Evolutionary conservation across 1,140 invertebrate species (phyloP), one percentile per base, ranked within the genome.

Genomic region (Calliopsis andreniformis): DNA sequence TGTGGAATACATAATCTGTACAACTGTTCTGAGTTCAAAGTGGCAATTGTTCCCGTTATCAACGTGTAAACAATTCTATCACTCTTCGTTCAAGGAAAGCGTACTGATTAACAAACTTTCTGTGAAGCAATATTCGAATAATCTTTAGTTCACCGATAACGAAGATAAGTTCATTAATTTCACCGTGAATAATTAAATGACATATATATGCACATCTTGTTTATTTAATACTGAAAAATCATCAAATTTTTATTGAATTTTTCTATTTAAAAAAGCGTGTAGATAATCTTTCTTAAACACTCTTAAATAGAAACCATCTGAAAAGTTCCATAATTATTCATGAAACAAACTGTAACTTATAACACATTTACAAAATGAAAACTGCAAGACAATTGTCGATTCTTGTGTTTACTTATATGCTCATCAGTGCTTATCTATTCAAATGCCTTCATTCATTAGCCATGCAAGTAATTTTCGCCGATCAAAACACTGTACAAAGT

Each of bases 111-210:
- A 5, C 0, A 7, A 28, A 30, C 7, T n/a, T 43, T 25, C 18
- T 43, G 14, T 49, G 28, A 14, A 64, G 32, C 43, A 64, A 49
- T 28, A 32, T 64, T 64, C 8, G n/a, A 49, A 32, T 32, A 47
- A 64, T 32, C 45, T 1, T 32, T 14, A 23, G 6, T 8, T 3
- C 1, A 23, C 20, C n/a, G 45, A 49, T 49, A 64, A 49, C n/a
- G 10, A 2, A 18, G 62, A 64, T 64, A 64, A 35, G 12, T 30
- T 28, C 10, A 3, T 30, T 14, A 14, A 63, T n/a, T 45, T 16
- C 5, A 6, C 7, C 12, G 8, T 12, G 18, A 45, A 45, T 14
- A 16, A 20, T 28, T 10, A 14, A 3, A 62, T 8, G 1, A n/a
- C 6, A 45, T 18, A 4, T 18, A 45, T 45, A 18, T 18, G 16